Conservation (phyloP, 1,140 invertebrate species). For the Rhyzopertha dominica region DNA sequence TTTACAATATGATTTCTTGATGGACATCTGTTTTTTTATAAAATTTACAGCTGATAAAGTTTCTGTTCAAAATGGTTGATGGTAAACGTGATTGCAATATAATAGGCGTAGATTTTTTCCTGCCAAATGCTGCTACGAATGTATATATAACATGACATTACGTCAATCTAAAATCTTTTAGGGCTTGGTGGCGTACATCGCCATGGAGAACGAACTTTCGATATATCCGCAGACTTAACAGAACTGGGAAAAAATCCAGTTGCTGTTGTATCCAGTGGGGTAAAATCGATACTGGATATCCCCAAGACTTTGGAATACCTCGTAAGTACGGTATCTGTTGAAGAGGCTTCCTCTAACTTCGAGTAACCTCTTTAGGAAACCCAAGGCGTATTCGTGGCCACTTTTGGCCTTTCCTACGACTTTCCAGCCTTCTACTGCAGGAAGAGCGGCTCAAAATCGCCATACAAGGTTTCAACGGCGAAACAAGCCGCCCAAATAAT, state of each 20-base stretch:
- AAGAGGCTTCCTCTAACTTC: background rate
- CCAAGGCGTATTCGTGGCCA: slow-evolving; percentile 85
- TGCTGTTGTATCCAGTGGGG: slow-evolving; percentile 88
- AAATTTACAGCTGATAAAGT: too few species aligned
- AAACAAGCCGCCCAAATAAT: slow-evolving; percentile 70
- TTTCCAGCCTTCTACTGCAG: slow-evolving; percentile 90
- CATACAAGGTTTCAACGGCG: slow-evolving; percentile 58
- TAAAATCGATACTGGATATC: slow-evolving; percentile 97
- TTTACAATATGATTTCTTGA: too few species aligned
- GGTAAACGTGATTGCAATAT: too few species aligned
- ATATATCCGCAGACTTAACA: slow-evolving; percentile 91
- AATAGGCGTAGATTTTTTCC: too few species aligned
- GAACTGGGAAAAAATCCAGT: slow-evolving; percentile 85
- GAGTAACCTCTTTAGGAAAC: slow-evolving; percentile 66
- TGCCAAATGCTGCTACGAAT: too few species aligned
- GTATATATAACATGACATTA: too few species aligned
- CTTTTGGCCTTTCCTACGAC: slow-evolving; percentile 57
- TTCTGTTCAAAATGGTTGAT: too few species aligned
- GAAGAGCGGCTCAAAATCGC: slow-evolving; percentile 63
- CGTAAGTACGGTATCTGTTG: slow-evolving; percentile 49
- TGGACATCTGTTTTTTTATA: too few species aligned
- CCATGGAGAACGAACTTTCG: slow-evolving; percentile 75
- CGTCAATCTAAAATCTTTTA: slow-evolving; percentile 18
- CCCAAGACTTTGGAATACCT: slow-evolving; percentile 90
- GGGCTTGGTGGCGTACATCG: slow-evolving; percentile 93